Evolutionary conservation across 2,113 vertebrate genomes (phyloP), one percentile per base, ranked within the genome.

Genomic region (Oreocharis arfaki): DNA sequence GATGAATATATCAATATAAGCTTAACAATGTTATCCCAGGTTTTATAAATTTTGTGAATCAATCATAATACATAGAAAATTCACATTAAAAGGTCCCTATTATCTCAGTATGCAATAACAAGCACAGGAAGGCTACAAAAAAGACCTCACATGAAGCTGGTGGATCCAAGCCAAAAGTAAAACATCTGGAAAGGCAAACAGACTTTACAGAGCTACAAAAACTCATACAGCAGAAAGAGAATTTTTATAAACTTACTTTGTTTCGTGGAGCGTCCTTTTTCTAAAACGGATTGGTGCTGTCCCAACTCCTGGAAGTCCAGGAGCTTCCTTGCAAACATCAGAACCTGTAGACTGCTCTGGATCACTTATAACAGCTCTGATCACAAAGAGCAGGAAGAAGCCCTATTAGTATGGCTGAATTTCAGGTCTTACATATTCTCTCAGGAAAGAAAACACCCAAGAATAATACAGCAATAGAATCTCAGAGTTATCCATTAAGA

Each of bases 361-460:
- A 87, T 99, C 98, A 94, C 98, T 98, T 96, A 99, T 98, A 70
- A 98, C 98, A 91, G 98, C 98, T 96, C 98, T 98, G 85, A 68
- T 13, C 49, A 67, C 39, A 64, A 60, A 92, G 3, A 82, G 26
- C n/a, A 94, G 16, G 16, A 22, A 75, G 50, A 82, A 77, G 7
- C 8, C 23, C 19, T 59, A 46, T 50, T 32, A 67, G 13, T 22
- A 39, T 37, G 9, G 21, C 16, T 73, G 37, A 46, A 81, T 84
- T 81, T 82, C 49, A 92, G 37, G 53, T 37, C 37, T 63, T 37
- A 22, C 1, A 16, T 35, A 46, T 33, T 83, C 44, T 89, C 3
- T 21, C 11, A 61, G 32, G 22, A 79, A 79, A 85, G 6, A 78
- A 89, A 84, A 33, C 13, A 69, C 4, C 5, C 20, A 65, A 82